phyloP scores from a whole-genome alignment of 2,888 invertebrate species.

The Chouioia cunea region DNA sequence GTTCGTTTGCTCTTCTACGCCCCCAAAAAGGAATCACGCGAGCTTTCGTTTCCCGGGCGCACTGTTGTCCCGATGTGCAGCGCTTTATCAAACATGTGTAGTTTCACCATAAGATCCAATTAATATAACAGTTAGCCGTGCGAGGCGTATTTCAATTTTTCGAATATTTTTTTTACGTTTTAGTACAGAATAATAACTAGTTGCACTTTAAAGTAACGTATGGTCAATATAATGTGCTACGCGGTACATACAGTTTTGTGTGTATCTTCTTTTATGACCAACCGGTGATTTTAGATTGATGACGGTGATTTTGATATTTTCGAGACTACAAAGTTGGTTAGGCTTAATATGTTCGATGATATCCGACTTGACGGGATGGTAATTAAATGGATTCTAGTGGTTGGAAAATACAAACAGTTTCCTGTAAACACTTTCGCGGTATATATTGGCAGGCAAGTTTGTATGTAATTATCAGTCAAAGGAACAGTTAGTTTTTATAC shows the following conservation, averaged over 20 bases:
- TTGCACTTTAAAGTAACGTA: too few relatives aligned
- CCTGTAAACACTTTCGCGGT: too few relatives aligned
- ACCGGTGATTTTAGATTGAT: neutral
- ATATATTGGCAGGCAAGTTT: too few relatives aligned
- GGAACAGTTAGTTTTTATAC: too few relatives aligned
- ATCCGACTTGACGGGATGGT: too few relatives aligned
- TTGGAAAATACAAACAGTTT: too few relatives aligned
- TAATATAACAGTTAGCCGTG: conserved; percentile 34
- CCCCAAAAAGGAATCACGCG: conserved; percentile 25
- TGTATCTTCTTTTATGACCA: neutral
- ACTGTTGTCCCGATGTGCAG: conserved; percentile 1
- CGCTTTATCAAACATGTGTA: neutral
- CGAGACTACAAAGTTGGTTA: too few relatives aligned
- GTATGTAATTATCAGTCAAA: too few relatives aligned
- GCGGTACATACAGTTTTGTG: neutral
- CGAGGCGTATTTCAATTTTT: conserved; percentile 22
- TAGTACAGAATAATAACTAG: conserved; percentile 22
- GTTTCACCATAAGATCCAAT: conserved; percentile 35
- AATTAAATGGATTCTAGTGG: too few relatives aligned
- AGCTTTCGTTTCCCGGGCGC: conserved; percentile 28
- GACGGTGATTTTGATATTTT: too few relatives aligned
- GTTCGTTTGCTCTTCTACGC: neutral
- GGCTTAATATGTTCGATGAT: too few relatives aligned
- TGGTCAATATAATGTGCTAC: too few relatives aligned
- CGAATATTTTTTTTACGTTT: conserved; percentile 14